Evolutionary conservation across 2,113 vertebrate species (phyloP).

Genomic region (Strix uralensis): DNA sequence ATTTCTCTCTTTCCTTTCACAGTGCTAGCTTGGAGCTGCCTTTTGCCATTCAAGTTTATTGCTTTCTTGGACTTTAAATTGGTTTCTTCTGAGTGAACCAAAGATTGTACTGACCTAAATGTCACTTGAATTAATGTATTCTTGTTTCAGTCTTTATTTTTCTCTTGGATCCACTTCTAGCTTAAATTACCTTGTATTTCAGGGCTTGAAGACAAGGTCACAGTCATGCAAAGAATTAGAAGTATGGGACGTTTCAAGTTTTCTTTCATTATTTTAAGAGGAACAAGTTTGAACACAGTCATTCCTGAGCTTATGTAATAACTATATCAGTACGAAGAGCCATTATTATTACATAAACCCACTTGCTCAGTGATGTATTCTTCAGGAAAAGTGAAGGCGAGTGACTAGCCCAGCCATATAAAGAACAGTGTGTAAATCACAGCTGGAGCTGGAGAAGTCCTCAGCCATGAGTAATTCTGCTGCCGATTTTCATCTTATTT

Average conservation of each 20-base stretch:
- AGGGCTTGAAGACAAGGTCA: constrained; percentile 35
- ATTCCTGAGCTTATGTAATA: background rate
- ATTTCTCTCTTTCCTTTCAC: constrained; percentile 25
- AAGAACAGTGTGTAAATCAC: background rate
- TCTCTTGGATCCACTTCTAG: constrained; percentile 22
- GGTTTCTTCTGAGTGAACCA: constrained; percentile 11
- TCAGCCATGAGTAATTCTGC: background rate
- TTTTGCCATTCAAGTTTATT: constrained; percentile 36
- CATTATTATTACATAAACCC: background rate
- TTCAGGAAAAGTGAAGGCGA: background rate
- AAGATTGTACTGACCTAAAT: constrained; percentile 20
- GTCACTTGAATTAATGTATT: constrained; percentile 33
- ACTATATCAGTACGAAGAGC: background rate
- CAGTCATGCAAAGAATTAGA: constrained; percentile 42
- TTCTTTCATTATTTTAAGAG: background rate
- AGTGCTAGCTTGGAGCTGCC: background rate
- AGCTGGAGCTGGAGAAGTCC: background rate
- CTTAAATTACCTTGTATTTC: constrained; percentile 33
- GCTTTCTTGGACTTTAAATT: background rate
- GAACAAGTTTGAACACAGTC: background rate
- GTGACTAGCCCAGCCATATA: background rate
- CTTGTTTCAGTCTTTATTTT: constrained; percentile 1
- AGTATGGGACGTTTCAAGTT: background rate
- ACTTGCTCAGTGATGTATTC: background rate
- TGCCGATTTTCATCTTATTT: background rate